phyloP scores from a whole-genome alignment of 2,113 vertebrate species.

The Calyptomena viridis region DNA sequence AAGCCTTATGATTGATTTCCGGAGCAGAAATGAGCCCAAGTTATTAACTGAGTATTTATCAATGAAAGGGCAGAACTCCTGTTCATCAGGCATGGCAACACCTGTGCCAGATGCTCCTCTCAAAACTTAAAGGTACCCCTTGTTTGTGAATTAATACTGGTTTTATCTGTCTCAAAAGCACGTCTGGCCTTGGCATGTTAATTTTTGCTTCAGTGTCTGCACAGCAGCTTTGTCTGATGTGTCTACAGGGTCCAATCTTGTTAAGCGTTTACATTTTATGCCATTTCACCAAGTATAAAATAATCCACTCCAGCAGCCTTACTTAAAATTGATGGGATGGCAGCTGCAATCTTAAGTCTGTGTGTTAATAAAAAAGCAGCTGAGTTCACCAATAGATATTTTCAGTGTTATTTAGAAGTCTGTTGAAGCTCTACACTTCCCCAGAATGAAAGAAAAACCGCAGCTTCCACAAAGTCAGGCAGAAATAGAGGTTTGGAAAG shows the following conservation, averaged over 20 bases:
- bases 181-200: fast-evolving
- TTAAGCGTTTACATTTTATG: background rate
- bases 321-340: background rate
- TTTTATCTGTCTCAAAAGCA: background rate
- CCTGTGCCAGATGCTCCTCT: background rate
- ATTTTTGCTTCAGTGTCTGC: background rate
- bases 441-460: background rate
- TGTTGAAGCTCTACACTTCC: background rate
- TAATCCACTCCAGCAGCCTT: background rate
- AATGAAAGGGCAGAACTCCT: background rate
- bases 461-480: background rate
- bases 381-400: background rate
- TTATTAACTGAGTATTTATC: background rate
- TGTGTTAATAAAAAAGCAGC: background rate
- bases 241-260: background rate
- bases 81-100: background rate
- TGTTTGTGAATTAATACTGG: background rate
- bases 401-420: background rate
- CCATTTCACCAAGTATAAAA: background rate
- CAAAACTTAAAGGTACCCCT: background rate
- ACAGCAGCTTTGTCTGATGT: background rate
- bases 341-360: background rate
- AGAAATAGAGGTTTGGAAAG: background rate
- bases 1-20: background rate
- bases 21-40: background rate